Percentiles rank a stretch among this genome's conserved stretches.
phyloP scores from a whole-genome alignment of 2,113 vertebrate genomes.

The Physeter macrocephalus region DNA sequence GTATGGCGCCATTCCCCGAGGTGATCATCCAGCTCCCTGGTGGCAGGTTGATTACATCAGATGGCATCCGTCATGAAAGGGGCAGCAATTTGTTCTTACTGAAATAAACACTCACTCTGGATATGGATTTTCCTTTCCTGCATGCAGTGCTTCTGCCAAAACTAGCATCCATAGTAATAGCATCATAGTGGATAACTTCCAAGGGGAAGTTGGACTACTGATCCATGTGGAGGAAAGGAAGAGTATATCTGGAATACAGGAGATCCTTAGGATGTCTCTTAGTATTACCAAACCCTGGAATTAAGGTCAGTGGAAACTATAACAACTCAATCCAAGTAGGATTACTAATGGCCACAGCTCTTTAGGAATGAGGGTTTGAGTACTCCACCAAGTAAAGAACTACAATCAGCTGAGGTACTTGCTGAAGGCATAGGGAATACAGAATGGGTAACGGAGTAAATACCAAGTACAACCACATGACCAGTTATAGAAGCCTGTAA shows the following conservation, averaged over 20 bases:
- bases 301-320: background rate
- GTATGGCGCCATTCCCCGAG: background rate
- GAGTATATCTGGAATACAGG: background rate
- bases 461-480: too few relatives aligned
- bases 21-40: background rate
- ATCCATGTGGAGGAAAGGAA: background rate
- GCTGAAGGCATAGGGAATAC: background rate
- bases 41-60: background rate
- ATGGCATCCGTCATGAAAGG: background rate
- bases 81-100: background rate
- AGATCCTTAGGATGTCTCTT: background rate
- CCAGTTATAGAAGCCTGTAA: too few relatives aligned
- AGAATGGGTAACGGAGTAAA: background rate
- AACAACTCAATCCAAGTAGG: background rate
- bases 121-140: background rate
- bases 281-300: background rate
- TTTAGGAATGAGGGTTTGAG: background rate
- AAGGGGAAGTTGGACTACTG: background rate
- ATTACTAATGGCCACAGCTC: background rate
- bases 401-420: background rate
- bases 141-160: background rate
- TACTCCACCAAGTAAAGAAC: background rate
- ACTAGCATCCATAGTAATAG: background rate
- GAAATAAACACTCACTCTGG: background rate
- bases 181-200: background rate